A percentile compares a stretch with the other conserved stretches of the same genome.
These are phyloP conservation scores for Rhinichthys klamathensis DNA, from an alignment of 2,113 vertebrate species.

Conservation along the genomic window DNA sequence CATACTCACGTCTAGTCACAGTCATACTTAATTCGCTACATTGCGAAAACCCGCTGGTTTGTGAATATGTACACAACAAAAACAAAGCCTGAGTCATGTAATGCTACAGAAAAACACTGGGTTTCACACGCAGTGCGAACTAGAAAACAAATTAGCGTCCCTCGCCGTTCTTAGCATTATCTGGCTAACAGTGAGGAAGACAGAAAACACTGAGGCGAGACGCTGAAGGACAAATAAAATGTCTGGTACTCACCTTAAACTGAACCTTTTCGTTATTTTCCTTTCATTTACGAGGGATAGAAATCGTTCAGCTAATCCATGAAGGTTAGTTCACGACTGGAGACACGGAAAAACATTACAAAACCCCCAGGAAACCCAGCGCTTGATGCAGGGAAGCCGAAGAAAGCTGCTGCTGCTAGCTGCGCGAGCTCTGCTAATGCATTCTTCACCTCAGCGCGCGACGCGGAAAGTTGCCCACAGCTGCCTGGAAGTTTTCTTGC, in stretches of 20 bases:
- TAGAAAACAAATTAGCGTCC: neutral
- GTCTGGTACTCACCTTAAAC: slow-evolving; percentile 51
- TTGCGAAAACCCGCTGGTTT: neutral
- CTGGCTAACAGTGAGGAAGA: slow-evolving; percentile 50
- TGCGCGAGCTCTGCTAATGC: slow-evolving; percentile 43
- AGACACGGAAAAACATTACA: slow-evolving; percentile 24
- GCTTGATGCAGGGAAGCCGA: slow-evolving; percentile 26
- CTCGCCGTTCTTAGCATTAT: slow-evolving; percentile 1
- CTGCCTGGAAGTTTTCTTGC: slow-evolving; percentile 51
- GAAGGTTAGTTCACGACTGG: slow-evolving; percentile 26
- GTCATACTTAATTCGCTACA: neutral
- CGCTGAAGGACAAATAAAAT: slow-evolving; percentile 37
- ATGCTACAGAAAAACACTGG: too few relatives aligned
- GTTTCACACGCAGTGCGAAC: neutral
- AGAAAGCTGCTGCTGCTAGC: slow-evolving; percentile 37
- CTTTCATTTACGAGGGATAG: slow-evolving; percentile 37
- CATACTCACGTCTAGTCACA: neutral
- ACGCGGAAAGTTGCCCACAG: slow-evolving; percentile 58
- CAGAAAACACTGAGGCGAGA: neutral
- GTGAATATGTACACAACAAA: neutral
- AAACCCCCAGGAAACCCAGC: neutral
- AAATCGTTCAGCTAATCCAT: slow-evolving; percentile 44
- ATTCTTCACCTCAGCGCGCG: slow-evolving; percentile 52
- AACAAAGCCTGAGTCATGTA: neutral
- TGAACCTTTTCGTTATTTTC: neutral